phyloP scores from a whole-genome alignment of 2,888 invertebrate genomes.

The Ornithoptera alexandrae region DNA sequence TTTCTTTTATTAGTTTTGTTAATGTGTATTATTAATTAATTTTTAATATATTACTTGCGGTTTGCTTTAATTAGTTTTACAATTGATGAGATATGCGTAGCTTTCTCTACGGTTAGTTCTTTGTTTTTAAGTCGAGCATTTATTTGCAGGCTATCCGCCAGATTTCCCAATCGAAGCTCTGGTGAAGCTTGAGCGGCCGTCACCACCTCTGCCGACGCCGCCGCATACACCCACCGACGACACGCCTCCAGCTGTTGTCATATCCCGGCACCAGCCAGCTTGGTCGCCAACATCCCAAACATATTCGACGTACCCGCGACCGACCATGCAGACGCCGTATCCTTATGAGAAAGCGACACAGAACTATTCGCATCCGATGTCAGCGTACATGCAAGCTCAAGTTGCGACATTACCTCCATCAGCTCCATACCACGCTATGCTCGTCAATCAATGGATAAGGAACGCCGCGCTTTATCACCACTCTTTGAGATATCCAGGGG shows the following conservation, averaged over 20 bases:
- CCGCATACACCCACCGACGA: constrained; percentile 86
- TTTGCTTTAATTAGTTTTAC: not conserved
- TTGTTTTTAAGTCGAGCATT: constrained; percentile 30
- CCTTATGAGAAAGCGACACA: constrained; percentile 66
- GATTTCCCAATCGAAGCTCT: constrained; percentile 80
- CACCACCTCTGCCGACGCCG: constrained; percentile 84
- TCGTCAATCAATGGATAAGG: constrained; percentile 87
- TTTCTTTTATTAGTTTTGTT: not conserved
- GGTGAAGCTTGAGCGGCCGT: constrained; percentile 81
- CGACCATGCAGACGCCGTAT: constrained; percentile 63
- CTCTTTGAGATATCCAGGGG: constrained; percentile 70
- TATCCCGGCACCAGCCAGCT: constrained; percentile 64
- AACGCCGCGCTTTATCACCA: constrained; percentile 85
- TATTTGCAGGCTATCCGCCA: constrained; percentile 77
- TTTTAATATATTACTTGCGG: not conserved
- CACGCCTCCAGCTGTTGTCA: constrained; percentile 73
- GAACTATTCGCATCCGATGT: constrained; percentile 65
- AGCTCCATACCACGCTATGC: constrained; percentile 79
- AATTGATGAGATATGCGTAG: not conserved
- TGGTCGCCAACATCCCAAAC: constrained; percentile 62
- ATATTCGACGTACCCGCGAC: constrained; percentile 63
- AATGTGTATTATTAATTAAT: not conserved
- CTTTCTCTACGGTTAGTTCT: not conserved
- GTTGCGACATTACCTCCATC: constrained; percentile 70
- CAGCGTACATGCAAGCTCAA: constrained; percentile 72